These are phyloP conservation scores for Stylophora pistillata DNA, from an alignment of 64 coral and sea anemone species.

Conservation along the genomic window DNA sequence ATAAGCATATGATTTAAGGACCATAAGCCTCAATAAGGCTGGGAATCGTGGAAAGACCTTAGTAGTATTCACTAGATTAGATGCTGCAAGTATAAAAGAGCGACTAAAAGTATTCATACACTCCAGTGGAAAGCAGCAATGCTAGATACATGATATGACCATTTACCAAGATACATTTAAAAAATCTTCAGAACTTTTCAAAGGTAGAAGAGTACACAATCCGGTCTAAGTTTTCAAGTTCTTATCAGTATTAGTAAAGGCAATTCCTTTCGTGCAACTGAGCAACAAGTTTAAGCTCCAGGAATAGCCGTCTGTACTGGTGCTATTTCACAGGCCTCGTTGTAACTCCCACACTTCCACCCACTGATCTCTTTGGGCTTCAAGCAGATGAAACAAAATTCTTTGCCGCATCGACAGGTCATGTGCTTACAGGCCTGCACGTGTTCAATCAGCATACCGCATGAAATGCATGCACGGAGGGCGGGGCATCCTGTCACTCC, in stretches of 20 bases:
- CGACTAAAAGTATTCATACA: no score
- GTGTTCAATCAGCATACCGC: conserved; percentile 89
- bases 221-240: background rate
- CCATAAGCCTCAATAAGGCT: no score
- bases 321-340: conserved; percentile 42
- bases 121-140: no score
- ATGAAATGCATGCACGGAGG: conserved; percentile 69
- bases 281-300: background rate
- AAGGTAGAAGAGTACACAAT: background rate
- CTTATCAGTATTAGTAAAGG: background rate
- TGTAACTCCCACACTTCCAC: conserved; percentile 63
- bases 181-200: no score
- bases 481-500: conserved; percentile 74
- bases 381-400: conserved; percentile 91
- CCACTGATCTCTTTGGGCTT: conserved; percentile 20
- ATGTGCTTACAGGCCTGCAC: conserved; percentile 77
- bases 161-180: no score
- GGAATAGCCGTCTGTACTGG: conserved; percentile 73
- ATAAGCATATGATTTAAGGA: no score
- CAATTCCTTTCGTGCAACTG: no score
- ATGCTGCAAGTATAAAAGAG: no score
- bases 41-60: no score
- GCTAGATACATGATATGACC: no score
- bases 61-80: no score
- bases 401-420: conserved; percentile 68